Conservation (phyloP, 1,140 invertebrate species). For the Samia ricini region DNA sequence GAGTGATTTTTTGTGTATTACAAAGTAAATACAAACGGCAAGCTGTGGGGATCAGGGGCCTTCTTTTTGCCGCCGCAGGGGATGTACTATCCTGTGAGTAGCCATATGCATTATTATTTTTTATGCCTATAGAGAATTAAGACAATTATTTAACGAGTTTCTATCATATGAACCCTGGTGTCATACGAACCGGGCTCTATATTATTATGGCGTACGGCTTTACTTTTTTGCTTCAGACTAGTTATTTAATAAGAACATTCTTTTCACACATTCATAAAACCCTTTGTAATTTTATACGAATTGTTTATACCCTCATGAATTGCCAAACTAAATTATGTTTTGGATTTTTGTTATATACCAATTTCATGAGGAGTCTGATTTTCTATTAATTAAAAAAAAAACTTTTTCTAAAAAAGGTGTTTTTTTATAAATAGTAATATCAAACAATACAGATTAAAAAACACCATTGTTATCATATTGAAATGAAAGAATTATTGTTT, state of each 20-base stretch:
- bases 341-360: too few species aligned
- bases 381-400: too few species aligned
- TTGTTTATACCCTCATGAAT: neutral
- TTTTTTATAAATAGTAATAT: neutral
- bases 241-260: neutral
- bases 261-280: neutral
- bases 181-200: conserved; percentile 31
- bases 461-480: conserved; percentile 60
- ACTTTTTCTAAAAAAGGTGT: too few species aligned
- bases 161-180: conserved; percentile 17
- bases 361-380: too few species aligned
- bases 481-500: conserved; percentile 55
- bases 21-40: conserved; percentile 87
- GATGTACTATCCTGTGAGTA: conserved; percentile 95
- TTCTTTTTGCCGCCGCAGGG: conserved; percentile 95
- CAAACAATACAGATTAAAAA: neutral
- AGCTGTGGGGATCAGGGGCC: conserved; percentile 95
- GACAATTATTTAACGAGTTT: conserved; percentile 9
- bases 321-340: too few species aligned
- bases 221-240: conserved; percentile 12
- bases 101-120: conserved; percentile 14
- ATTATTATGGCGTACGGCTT: conserved; percentile 55
- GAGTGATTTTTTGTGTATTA: conserved; percentile 76
- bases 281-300: neutral
- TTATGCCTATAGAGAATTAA: neutral